A percentile compares a stretch with the other conserved stretches of the same genome.
Evolutionary conservation across 1,140 invertebrate genomes (phyloP).

Genomic region (Popillia japonica): DNA sequence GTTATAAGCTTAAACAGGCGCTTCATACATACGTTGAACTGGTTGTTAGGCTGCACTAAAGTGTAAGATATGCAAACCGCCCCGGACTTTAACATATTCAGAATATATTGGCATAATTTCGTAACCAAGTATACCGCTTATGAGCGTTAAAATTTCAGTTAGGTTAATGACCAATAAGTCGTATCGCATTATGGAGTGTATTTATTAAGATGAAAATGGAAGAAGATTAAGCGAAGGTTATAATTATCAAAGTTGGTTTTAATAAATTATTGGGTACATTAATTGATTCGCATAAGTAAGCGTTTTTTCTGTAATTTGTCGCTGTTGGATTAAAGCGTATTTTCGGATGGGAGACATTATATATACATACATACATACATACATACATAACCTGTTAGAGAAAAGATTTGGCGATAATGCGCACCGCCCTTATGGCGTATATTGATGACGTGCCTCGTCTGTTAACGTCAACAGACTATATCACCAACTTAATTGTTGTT

Average conservation of each 20-base stretch:
- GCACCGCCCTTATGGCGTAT: too few relatives aligned
- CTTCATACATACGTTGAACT: neutral
- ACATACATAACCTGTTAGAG: too few relatives aligned
- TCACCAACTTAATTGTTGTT: too few relatives aligned
- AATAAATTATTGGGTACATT: neutral
- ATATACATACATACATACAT: too few relatives aligned
- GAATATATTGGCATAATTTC: slow-evolving; percentile 15
- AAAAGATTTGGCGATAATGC: too few relatives aligned
- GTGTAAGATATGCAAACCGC: neutral
- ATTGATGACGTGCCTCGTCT: too few relatives aligned
- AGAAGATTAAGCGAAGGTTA: neutral
- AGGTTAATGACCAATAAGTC: slow-evolving; percentile 11
- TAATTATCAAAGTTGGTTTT: neutral
- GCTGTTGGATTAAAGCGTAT: too few relatives aligned
- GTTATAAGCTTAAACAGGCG: neutral
- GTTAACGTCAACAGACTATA: too few relatives aligned
- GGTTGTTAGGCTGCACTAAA: neutral
- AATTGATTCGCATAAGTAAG: neutral
- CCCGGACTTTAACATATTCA: neutral
- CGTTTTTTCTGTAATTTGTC: neutral
- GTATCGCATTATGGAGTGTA: neutral
- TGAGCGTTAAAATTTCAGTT: slow-evolving; percentile 15
- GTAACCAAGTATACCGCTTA: slow-evolving; percentile 1
- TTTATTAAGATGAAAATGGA: slow-evolving; percentile 7
- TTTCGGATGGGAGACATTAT: too few relatives aligned